phyloP scores from a whole-genome alignment of 1,140 invertebrate genomes.

The Drosophila athabasca region DNA sequence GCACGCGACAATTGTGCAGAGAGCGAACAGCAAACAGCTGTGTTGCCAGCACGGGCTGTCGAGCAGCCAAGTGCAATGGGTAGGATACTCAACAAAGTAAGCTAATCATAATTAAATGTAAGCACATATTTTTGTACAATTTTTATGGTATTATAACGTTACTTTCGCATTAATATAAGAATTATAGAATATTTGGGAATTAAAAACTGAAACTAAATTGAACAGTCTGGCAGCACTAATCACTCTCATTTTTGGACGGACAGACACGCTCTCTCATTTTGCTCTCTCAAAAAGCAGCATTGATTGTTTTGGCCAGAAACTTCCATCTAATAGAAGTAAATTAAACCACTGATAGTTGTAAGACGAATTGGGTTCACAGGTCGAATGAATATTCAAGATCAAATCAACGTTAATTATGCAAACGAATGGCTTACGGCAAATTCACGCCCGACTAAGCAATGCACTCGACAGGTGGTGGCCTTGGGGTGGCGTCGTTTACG shows the following conservation, averaged over 20 bases:
- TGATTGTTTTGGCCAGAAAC: constrained; percentile 55
- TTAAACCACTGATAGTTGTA: constrained; percentile 56
- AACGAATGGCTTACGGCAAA: constrained; percentile 27
- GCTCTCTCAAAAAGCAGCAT: constrained; percentile 29
- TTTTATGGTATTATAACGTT: too few species aligned
- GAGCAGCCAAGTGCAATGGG: too few species aligned
- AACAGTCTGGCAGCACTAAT: constrained; percentile 27
- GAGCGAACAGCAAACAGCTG: constrained; percentile 9
- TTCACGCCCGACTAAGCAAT: constrained; percentile 59
- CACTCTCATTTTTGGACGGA: neutral
- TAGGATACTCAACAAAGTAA: too few species aligned
- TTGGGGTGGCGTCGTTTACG: constrained; percentile 34
- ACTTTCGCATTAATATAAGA: neutral
- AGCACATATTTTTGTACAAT: too few species aligned
- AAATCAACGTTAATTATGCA: constrained; percentile 41
- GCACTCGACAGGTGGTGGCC: constrained; percentile 78
- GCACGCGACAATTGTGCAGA: constrained; percentile 22
- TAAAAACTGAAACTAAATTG: neutral
- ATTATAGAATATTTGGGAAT: neutral
- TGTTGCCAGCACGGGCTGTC: constrained; percentile 6
- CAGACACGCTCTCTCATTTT: constrained; percentile 7
- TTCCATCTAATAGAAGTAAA: constrained; percentile 31
- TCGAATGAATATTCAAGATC: constrained; percentile 17
- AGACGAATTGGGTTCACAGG: constrained; percentile 17
- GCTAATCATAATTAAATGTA: too few species aligned